Evolutionary conservation across 2,888 invertebrate genomes (phyloP).

Genomic region (Trilocha varians): DNA sequence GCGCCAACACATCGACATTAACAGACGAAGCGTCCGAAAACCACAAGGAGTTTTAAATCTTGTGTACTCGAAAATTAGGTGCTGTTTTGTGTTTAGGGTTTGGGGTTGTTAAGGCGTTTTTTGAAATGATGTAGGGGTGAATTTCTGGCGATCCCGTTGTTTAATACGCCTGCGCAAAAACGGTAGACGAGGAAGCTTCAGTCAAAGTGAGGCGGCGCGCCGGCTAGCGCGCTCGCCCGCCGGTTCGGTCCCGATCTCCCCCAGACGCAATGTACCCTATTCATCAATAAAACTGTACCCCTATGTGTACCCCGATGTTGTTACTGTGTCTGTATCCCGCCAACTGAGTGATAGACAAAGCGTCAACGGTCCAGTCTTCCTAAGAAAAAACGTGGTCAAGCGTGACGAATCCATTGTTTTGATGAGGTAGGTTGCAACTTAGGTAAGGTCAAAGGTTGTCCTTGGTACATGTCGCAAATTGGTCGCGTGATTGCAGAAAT

Average conservation of each 20-base stretch:
- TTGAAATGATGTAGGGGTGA: conserved; percentile 29
- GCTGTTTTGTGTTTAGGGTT: conserved; percentile 8
- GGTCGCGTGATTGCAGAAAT: conserved; percentile 42
- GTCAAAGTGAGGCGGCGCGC: conserved; percentile 69
- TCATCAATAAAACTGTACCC: conserved; percentile 57
- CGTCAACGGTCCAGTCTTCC: conserved; percentile 1
- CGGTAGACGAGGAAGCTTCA: conserved; percentile 43
- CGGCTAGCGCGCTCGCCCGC: conserved; percentile 73
- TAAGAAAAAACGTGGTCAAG: conserved; percentile 8
- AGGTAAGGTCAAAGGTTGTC: conserved; percentile 51
- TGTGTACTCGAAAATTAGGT: conserved; percentile 10
- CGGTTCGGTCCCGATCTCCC: conserved; percentile 48
- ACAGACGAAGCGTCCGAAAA: conserved; percentile 6
- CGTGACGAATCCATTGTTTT: conserved; percentile 44
- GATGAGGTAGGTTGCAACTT: conserved; percentile 54
- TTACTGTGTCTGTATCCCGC: conserved; percentile 20
- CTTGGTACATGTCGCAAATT: conserved; percentile 43
- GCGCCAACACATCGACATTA: conserved; percentile 40
- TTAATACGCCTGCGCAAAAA: conserved; percentile 57
- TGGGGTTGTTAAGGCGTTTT: conserved; percentile 25
- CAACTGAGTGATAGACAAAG: conserved; percentile 16
- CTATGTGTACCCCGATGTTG: conserved; percentile 19
- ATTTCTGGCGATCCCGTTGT: conserved; percentile 65
- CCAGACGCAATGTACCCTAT: conserved; percentile 43
- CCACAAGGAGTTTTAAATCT: conserved; percentile 2